phyloP scores from a whole-genome alignment of 2,888 invertebrate genomes.

The Magallana nippona region DNA sequence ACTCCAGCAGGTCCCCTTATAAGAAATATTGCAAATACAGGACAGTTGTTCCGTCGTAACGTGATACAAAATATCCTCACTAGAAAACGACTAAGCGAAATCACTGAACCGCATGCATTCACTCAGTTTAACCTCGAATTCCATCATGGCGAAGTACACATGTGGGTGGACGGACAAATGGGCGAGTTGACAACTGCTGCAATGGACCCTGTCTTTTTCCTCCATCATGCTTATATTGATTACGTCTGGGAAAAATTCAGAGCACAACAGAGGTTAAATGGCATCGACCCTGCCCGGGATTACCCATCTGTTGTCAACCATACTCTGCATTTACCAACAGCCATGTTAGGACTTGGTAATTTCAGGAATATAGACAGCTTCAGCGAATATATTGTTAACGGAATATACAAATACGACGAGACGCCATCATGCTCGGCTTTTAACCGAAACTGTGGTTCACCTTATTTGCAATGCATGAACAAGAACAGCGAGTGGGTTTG shows the following conservation, averaged over 20 bases:
- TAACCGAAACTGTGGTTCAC: conserved; percentile 62
- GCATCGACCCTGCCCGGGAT: conserved; percentile 61
- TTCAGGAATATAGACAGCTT: conserved; percentile 68
- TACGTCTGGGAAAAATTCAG: conserved; percentile 71
- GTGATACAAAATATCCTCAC: conserved; percentile 61
- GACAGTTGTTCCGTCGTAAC: conserved; percentile 59
- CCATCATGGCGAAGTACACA: conserved; percentile 70
- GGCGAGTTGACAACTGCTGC: conserved; percentile 67
- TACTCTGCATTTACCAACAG: conserved; percentile 56
- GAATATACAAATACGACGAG: conserved; percentile 60
- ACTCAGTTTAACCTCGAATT: conserved; percentile 69
- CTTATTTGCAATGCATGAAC: conserved; percentile 58
- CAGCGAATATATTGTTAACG: conserved; percentile 61
- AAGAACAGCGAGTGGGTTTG: conserved; percentile 46
- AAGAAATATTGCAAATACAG: conserved; percentile 66
- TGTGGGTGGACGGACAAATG: conserved; percentile 71
- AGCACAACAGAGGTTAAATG: conserved; percentile 55
- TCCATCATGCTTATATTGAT: conserved; percentile 71
- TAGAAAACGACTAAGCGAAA: conserved; percentile 53
- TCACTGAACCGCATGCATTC: conserved; percentile 62
- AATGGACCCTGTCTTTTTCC: conserved; percentile 71
- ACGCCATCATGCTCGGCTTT: conserved; percentile 54
- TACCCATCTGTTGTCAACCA: conserved; percentile 63
- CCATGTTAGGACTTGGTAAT: conserved; percentile 66
- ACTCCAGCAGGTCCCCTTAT: conserved; percentile 67